Base-by-base conservation (phyloP, 2,797 vertebrate genomes). In the Basileuterus tristriatus region DNA sequence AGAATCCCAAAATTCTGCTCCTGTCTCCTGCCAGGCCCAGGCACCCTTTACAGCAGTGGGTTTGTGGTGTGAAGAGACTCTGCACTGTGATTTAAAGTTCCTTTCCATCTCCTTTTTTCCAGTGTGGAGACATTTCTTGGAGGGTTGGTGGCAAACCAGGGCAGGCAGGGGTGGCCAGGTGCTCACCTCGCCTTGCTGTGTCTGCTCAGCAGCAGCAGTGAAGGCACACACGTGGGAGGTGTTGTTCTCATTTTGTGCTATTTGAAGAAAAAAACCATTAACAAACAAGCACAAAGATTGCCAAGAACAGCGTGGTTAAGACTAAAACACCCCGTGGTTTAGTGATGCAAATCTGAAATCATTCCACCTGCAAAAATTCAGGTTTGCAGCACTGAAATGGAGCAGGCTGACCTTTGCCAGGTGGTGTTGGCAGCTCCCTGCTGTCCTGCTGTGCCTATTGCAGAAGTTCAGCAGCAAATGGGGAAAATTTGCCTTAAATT, bases 41-140 rank as follows among this genome's bases (percentile, higher is more conserved):
- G 26, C 37, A 43, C 26, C n/a, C n/a, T 44, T 58, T 8, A 27
- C 47, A 60, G 34, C 52, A 59, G 26, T 0, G 0, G 5, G 3
- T 29, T 72, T 78, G 41, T 89, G 59, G 3, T 34, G 18, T n/a
- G 27, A 58, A 56, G 39, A 56, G 50, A 5, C 22, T 5, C 55
- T 36, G 8, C 16, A 1, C 3, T 29, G 43, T 52, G n/a, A 4
- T 55, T 69, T 72, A 27, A 41, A 39, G 23, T 17, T 44, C 62
- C 14, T 43, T 53, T 21, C 21, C 1, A 0, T 15, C 4, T 27
- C 46, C 13, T 67, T 49, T 46, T 60, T 60, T 64, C 20, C 47
- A 47, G 11, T 2, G 7, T 5, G 22, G n/a, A 74, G 34, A n/a
- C 41, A 39, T 50, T 30, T 64, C 2, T 9, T 53, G 78, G 43